Percentiles rank a stretch among this genome's conserved stretches.
Conservation (phyloP, 2,797 vertebrate species). For the Spea hammondii region DNA sequence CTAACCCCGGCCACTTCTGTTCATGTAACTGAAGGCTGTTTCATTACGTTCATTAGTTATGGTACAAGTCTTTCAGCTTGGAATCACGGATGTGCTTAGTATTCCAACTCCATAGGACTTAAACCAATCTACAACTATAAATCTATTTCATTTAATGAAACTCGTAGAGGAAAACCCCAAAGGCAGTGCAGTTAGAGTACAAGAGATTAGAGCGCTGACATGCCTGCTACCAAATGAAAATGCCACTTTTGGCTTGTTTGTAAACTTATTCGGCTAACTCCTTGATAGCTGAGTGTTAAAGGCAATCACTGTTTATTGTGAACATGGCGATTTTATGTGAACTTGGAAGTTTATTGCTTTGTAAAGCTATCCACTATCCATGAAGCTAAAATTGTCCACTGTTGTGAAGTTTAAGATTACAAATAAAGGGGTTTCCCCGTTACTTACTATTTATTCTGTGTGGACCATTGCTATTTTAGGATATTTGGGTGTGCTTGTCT, state of each 20-base stretch:
- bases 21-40: conserved; percentile 15
- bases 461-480: no score
- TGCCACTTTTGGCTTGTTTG: conserved; percentile 48
- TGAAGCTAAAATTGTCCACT: conserved; percentile 15
- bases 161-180: conserved; percentile 46
- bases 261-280: conserved; percentile 42
- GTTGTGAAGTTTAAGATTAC: background rate
- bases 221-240: conserved; percentile 48
- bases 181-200: conserved; percentile 46
- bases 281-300: conserved; percentile 36
- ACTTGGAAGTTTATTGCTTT: conserved; percentile 27
- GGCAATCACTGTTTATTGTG: conserved; percentile 43
- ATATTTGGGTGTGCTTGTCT: no score
- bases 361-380: conserved; percentile 17
- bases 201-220: conserved; percentile 49
- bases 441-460: no score
- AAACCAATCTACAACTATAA: conserved; percentile 45
- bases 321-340: conserved; percentile 24
- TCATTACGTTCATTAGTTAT: conserved; percentile 47
- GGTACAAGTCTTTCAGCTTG: conserved; percentile 34
- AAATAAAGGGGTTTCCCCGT: background rate
- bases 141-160: conserved; percentile 51
- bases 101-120: conserved; percentile 50
- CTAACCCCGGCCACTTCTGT: conserved; percentile 3
- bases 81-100: conserved; percentile 48